Conservation (phyloP, 2,113 vertebrate genomes). For the Proterorhinus semilunaris region DNA sequence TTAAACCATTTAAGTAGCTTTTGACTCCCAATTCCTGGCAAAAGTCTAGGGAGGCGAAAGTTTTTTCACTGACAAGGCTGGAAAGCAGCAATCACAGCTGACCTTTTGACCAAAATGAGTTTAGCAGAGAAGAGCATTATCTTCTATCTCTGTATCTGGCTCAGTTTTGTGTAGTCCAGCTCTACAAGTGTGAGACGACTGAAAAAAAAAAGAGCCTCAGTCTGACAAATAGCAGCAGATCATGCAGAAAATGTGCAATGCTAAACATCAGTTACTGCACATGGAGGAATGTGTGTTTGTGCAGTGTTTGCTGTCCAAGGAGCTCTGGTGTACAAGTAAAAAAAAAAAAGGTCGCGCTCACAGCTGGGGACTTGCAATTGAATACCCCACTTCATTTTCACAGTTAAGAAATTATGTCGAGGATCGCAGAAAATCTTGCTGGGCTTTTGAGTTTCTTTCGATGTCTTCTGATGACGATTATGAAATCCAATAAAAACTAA, state of each 20-base stretch:
- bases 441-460: constrained; percentile 78
- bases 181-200: constrained; percentile 58
- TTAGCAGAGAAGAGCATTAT: constrained; percentile 20
- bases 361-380: constrained; percentile 74
- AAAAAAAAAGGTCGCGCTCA: constrained; percentile 51
- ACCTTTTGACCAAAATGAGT: constrained; percentile 16
- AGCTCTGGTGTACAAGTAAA: constrained; percentile 61
- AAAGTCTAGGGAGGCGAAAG: not conserved
- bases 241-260: constrained; percentile 81
- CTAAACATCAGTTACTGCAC: constrained; percentile 77
- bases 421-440: constrained; percentile 78
- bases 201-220: constrained; percentile 43
- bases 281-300: constrained; percentile 71
- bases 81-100: constrained; percentile 8
- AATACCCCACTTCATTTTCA: constrained; percentile 76
- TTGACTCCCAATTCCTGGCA: constrained; percentile 6
- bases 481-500: constrained; percentile 85
- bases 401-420: constrained; percentile 75
- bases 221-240: constrained; percentile 76
- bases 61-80: constrained; percentile 15
- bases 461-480: constrained; percentile 80
- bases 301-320: constrained; percentile 75
- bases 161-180: constrained; percentile 37
- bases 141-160: constrained; percentile 34
- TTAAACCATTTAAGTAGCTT: not conserved